phyloP scores from a whole-genome alignment of 2,113 vertebrate genomes.

The Lutjanus erythropterus region DNA sequence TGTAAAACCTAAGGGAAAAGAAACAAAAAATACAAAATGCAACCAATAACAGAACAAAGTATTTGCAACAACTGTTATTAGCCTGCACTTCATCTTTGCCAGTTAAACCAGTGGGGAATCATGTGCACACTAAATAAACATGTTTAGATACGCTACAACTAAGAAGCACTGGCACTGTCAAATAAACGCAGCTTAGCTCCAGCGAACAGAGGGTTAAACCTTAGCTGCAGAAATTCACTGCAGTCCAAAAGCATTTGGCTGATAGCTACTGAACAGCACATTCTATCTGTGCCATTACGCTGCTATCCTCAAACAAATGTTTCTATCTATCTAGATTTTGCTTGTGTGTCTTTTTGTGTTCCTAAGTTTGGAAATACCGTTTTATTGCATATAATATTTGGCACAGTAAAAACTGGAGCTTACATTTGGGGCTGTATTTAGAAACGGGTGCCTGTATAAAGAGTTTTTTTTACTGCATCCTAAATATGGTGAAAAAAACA shows the following conservation, averaged over 20 bases:
- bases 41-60: slow-evolving; percentile 78
- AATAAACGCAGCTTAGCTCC: slow-evolving; percentile 74
- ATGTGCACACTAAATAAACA: slow-evolving; percentile 77
- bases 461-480: slow-evolving; percentile 82
- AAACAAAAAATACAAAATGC: slow-evolving; percentile 74
- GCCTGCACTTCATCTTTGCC: slow-evolving; percentile 71
- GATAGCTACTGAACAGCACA: slow-evolving; percentile 87
- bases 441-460: slow-evolving; percentile 88
- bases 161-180: slow-evolving; percentile 75
- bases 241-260: slow-evolving; percentile 87
- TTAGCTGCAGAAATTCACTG: slow-evolving; percentile 90
- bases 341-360: slow-evolving; percentile 63
- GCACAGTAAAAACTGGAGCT: slow-evolving; percentile 90
- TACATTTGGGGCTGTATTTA: slow-evolving; percentile 83
- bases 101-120: slow-evolving; percentile 61
- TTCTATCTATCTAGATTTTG: slow-evolving; percentile 65
- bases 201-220: slow-evolving; percentile 85
- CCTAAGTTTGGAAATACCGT: slow-evolving; percentile 75
- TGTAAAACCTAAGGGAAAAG: slow-evolving; percentile 71
- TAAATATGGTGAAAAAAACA: slow-evolving; percentile 86
- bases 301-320: slow-evolving; percentile 77
- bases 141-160: slow-evolving; percentile 73
- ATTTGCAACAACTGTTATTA: slow-evolving; percentile 75
- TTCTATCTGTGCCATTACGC: slow-evolving; percentile 78
- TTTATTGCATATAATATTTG: slow-evolving; percentile 93